Evolutionary conservation across 2,888 invertebrate species (phyloP).

Genomic region (Nomada ferruginata): DNA sequence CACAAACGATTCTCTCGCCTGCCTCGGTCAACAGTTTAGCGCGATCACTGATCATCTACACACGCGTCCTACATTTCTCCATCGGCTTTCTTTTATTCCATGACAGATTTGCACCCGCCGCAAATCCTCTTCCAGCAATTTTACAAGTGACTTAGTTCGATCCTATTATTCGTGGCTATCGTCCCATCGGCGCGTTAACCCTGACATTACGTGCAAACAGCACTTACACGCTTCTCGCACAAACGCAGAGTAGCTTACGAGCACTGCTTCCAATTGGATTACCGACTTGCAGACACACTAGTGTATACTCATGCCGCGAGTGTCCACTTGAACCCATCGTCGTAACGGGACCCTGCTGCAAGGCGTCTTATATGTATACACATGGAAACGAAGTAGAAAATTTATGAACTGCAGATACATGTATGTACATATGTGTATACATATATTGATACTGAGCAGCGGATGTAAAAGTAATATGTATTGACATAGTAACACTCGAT

Average conservation of each 20-base stretch:
- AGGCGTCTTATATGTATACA: constrained; percentile 2
- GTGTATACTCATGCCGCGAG: constrained; percentile 33
- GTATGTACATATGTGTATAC: background rate
- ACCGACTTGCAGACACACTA: constrained; percentile 58
- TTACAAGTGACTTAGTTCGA: constrained; percentile 61
- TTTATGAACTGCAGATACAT: constrained; percentile 3
- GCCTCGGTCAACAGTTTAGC: too few species aligned
- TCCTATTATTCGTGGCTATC: constrained; percentile 62
- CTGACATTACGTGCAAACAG: constrained; percentile 56
- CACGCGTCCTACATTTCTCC: too few species aligned
- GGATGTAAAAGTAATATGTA: constrained; percentile 2
- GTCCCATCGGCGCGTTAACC: constrained; percentile 53
- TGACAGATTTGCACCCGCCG: constrained; percentile 13
- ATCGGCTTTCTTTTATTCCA: background rate
- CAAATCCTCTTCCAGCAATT: constrained; percentile 30
- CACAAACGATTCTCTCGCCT: too few species aligned
- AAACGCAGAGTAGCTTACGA: constrained; percentile 39
- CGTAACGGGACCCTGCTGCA: constrained; percentile 24
- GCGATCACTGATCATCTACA: background rate
- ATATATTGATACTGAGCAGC: background rate
- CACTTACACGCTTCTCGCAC: constrained; percentile 54
- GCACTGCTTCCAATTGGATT: constrained; percentile 68
- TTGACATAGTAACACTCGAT: background rate
- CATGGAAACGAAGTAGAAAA: constrained; percentile 1
- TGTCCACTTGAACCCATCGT: constrained; percentile 38